phyloP scores from a whole-genome alignment of 2,113 vertebrate genomes.

The Lamprotornis superbus region DNA sequence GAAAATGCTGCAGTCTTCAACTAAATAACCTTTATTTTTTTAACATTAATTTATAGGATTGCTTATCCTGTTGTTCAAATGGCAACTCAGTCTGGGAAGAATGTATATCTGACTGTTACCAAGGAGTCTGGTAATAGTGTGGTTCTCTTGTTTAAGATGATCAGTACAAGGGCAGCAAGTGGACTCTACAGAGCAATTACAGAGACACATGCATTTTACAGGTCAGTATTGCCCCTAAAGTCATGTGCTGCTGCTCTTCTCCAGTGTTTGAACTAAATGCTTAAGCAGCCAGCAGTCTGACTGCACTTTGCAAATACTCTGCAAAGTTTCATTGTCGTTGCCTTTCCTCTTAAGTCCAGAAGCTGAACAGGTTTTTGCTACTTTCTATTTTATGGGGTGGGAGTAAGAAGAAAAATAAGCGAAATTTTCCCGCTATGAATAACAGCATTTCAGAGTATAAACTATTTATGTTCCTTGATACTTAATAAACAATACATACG shows the following conservation, averaged over 20 bases:
- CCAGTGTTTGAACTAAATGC: not conserved
- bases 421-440: not conserved
- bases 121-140: constrained; percentile 92
- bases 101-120: constrained; percentile 92
- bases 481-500: not conserved
- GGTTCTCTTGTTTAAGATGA: constrained; percentile 92
- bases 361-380: not conserved
- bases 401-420: not conserved
- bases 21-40: not conserved
- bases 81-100: constrained; percentile 97
- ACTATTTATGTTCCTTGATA: not conserved
- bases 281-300: not conserved
- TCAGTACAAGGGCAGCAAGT: constrained; percentile 95
- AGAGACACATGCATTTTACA: constrained; percentile 97
- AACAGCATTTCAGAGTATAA: not conserved
- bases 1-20: not conserved
- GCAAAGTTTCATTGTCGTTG: not conserved
- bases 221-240: constrained; percentile 69
- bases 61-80: constrained; percentile 98
- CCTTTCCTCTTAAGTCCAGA: not conserved
- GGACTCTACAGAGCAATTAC: constrained; percentile 96
- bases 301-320: not conserved
- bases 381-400: not conserved
- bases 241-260: not conserved
- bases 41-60: constrained; percentile 69